Base-by-base conservation (phyloP, 37 sponge, comb jelly and placozoan genomes). In the Spongilla lacustris region DNA sequence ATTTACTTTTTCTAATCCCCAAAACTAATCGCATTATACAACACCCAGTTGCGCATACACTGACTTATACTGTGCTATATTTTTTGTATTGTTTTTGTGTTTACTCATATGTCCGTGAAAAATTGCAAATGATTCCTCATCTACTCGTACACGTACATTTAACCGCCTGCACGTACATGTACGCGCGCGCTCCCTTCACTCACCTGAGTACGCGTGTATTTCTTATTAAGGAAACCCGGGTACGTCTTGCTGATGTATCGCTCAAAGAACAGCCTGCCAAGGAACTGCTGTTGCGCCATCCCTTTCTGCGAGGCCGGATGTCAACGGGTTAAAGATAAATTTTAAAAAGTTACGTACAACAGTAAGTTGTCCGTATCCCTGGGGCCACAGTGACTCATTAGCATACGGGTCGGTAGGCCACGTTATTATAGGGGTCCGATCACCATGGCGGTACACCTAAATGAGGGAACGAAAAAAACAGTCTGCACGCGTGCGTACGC, bases 381-480 rank as follows among this genome's bases (percentile, higher is more conserved):
- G 93, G 1, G 94, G 94, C 99, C 99, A 99, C 67, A 71, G 78
- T 8, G 68, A 30, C 28, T 80, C 87, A 0, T 50, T 32, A 10
- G 19, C 58, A 46, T 91, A 86, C 6, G 69, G 72, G 75, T 95
- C 92, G 26, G 33, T 91, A 23, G 98, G 96, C 49, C 76, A 97
- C 26, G 85, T 75, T 24, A 21, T 76, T 0, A 89, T 82, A 0
- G 99, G 95, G 50, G 96, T 89, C 8, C 99, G 91, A 73, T 95
- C 99, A 14, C 99, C 99, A 88, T 99, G 99, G 67, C 98, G 92
- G 83, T 90, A 97, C 68, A 99, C 82, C 98, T 98, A 41, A 41
- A 73, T 0, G 27, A 41, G 31, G 11, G 35, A 6, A 46, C 0
- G 26, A 19, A 35, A n/a, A n/a, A n/a, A n/a, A n/a, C n/a, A n/a